These are phyloP conservation scores for Podargus strigoides DNA, from an alignment of 2,797 vertebrate species.

Conservation along the genomic window DNA sequence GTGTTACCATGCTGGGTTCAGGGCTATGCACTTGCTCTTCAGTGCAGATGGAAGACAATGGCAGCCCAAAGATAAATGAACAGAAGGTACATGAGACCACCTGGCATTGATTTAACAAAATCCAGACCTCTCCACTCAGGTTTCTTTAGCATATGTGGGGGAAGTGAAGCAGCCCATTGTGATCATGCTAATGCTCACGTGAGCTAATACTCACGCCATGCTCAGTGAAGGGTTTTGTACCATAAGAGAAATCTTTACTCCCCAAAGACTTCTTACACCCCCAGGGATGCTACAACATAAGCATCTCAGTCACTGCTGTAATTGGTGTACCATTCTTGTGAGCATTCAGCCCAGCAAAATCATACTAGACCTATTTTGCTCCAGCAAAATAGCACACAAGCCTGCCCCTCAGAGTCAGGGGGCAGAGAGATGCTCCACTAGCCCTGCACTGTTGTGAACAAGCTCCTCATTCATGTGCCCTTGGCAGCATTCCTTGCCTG, in stretches of 20 bases:
- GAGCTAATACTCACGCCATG: too few species aligned
- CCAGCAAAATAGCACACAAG: not conserved
- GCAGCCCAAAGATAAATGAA: not conserved
- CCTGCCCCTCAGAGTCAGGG: not conserved
- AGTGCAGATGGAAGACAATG: not conserved
- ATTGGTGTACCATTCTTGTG: not conserved
- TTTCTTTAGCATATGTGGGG: not conserved
- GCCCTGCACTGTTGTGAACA: not conserved
- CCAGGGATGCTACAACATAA: not conserved
- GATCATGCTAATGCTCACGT: not conserved
- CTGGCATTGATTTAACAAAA: not conserved
- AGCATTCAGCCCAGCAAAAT: not conserved
- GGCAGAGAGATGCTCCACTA: not conserved
- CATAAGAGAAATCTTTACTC: not conserved
- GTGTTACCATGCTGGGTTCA: not conserved
- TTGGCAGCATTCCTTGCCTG: not conserved
- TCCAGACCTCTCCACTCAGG: not conserved
- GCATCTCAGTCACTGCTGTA: not conserved
- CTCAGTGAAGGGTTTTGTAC: not conserved
- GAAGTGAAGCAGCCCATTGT: not conserved
- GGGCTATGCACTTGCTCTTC: not conserved
- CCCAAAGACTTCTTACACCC: not conserved
- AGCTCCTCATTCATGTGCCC: not conserved
- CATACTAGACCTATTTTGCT: not conserved
- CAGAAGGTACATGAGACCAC: not conserved